Evolutionary conservation across 2,888 invertebrate genomes (phyloP).

Genomic region (Sericinus montela): DNA sequence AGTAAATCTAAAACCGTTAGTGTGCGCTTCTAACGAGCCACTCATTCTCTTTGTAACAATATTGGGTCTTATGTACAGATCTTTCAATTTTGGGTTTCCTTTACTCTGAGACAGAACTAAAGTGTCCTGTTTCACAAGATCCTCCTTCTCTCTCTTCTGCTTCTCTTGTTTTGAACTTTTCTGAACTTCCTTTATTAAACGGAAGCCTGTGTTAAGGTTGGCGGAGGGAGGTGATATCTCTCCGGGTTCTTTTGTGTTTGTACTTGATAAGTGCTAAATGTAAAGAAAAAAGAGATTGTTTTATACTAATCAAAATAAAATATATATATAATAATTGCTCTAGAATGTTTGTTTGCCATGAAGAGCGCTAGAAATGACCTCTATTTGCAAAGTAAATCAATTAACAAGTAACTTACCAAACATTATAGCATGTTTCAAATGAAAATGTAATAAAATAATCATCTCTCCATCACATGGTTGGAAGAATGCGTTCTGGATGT

Average conservation of each 20-base stretch:
- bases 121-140: slow-evolving; percentile 98
- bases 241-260: slow-evolving; percentile 98
- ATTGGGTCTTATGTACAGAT: slow-evolving; percentile 98
- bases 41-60: slow-evolving; percentile 98
- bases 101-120: slow-evolving; percentile 95
- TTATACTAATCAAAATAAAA: no score
- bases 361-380: no score
- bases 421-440: slow-evolving; percentile 99
- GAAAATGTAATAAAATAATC: slow-evolving; percentile 99
- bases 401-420: slow-evolving; percentile 84
- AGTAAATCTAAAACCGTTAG: slow-evolving; percentile 97
- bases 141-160: slow-evolving; percentile 99
- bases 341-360: no score
- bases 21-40: slow-evolving; percentile 95
- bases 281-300: slow-evolving; percentile 32
- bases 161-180: slow-evolving; percentile 99
- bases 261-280: slow-evolving; percentile 94
- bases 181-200: slow-evolving; percentile 99
- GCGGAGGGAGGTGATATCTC: slow-evolving; percentile 95
- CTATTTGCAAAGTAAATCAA: no score
- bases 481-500: slow-evolving; percentile 99
- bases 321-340: no score
- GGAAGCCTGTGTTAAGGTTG: slow-evolving; percentile 97
- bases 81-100: slow-evolving; percentile 98
- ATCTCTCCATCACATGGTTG: slow-evolving; percentile 99